Evolutionary conservation across 2,797 vertebrate genomes (phyloP).

Genomic region (Ptychadena robeensis): DNA sequence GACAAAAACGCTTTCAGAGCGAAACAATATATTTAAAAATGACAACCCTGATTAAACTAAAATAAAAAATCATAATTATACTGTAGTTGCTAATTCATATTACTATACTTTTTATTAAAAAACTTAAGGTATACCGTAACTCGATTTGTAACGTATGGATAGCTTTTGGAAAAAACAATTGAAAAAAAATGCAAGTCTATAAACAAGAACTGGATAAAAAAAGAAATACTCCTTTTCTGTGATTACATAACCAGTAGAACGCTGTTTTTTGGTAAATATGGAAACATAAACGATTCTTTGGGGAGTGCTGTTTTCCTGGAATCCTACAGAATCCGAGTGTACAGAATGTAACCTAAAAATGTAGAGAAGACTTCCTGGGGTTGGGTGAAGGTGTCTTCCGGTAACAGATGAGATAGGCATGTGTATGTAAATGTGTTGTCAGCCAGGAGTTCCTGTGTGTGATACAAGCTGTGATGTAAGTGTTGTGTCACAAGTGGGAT

Average conservation of each 20-base stretch:
- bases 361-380: no score
- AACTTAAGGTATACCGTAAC: no score
- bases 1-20: no score
- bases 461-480: constrained; percentile 79
- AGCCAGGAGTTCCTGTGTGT: constrained; percentile 64
- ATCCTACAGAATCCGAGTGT: not conserved
- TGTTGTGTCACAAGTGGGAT: constrained; percentile 72
- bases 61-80: no score
- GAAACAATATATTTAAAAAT: no score
- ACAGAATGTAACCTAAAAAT: not conserved
- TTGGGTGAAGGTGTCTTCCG: not conserved
- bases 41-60: no score
- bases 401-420: not conserved
- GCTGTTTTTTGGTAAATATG: not conserved
- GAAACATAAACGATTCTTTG: not conserved
- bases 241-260: not conserved
- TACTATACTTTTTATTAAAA: no score
- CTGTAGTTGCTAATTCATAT: no score
- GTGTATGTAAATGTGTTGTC: constrained; percentile 48
- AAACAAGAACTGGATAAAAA: not conserved
- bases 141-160: no score
- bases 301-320: not conserved
- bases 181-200: not conserved
- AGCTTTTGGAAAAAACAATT: no score
- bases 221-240: not conserved